Evolutionary conservation across 2,113 vertebrate genomes (phyloP), one percentile per base, ranked within the genome.

Genomic region (Synchiropus splendidus): DNA sequence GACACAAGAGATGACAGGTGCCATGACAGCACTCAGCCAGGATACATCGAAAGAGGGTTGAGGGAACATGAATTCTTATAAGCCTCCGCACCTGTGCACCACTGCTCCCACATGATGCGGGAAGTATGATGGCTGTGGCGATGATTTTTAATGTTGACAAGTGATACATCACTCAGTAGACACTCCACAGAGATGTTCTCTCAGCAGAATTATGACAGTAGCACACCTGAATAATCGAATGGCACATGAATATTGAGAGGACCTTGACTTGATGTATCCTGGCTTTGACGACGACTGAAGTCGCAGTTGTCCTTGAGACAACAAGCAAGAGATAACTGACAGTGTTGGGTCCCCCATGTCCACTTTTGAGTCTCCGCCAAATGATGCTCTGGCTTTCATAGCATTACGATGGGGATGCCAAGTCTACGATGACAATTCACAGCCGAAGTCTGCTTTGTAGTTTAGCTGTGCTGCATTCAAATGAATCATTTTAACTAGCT

Each of bases 111-210:
- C 4, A 27, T 45, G 51, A 41, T 72, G 50, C 70, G 75, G 81
- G 65, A 73, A 2, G 45, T 32, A 42, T 72, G 65, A 67, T 51
- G 55, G 66, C 69, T 56, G 63, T 37, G 55, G 40, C 46, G 54
- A 68, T 70, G 75, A 70, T 68, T 67, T 45, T 45, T 45, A 18
- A 56, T 72, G 78, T 58, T 57, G 83, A 81, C 82, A 78, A 79
- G 79, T 58, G 75, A 82, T 84, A 72, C 76, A 84, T 83, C 82
- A 83, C 81, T 78, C 74, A 72, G 65, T 67, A 70, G 70, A 12
- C 18, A 31, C 45, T 62, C 75, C 64, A 1, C 50, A 9, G 65
- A 74, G 70, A 61, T 51, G 40, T 51, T 35, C 60, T 67, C 63
- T 76, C 77, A 78, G 62, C 64, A 64, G 63, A 67, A 67, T 70